Evolutionary conservation across 2,113 vertebrate genomes (phyloP), one percentile per base, ranked within the genome.

Genomic region (Oncorhynchus mykiss): DNA sequence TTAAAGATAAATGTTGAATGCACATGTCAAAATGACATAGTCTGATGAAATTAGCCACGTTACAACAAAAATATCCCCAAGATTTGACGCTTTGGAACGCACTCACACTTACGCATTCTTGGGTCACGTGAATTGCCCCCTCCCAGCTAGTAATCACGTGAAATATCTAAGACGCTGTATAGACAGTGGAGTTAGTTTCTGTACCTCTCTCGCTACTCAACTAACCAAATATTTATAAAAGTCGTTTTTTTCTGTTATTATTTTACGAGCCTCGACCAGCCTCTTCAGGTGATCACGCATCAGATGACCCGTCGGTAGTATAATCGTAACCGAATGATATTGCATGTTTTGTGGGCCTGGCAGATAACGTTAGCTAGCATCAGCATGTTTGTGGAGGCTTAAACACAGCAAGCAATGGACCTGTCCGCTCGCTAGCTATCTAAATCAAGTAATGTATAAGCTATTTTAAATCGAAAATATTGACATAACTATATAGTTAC

Each of bases 321-420:
- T 11, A 62, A 18, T 54, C 59, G n/a, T 22, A 62, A 62, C 7
- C 59, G 9, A 22, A 22, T 62, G 59, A 22, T 24, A 62, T 62
- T 62, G 59, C 59, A 62, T 62, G 59, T 62, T 62, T 62, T 54
- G 39, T 45, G 51, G 59, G 59, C 59, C 59, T 62, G 59, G n/a
- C 59, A 18, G 51, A 18, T 18, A 14, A 54, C 49, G 14, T 54
- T 62, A 67, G 66, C 29, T 29, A 27, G 66, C 12, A 67, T 24
- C n/a, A 64, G 31, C 89, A 91, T 89, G 89, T 91, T 86, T 78
- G 39, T 72, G 9, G 1, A 71, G 59, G 27, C 89, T 85, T 90
- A 92, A 89, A 92, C 89, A 90, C 90, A 90, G 91, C 90, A 92
- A 92, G 90, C 88, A 91, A 89, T 65, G 66, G 76, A 82, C 73